Base-by-base conservation (phyloP, 2,888 invertebrate genomes). In the Liopterus haemorrhoidalis region DNA sequence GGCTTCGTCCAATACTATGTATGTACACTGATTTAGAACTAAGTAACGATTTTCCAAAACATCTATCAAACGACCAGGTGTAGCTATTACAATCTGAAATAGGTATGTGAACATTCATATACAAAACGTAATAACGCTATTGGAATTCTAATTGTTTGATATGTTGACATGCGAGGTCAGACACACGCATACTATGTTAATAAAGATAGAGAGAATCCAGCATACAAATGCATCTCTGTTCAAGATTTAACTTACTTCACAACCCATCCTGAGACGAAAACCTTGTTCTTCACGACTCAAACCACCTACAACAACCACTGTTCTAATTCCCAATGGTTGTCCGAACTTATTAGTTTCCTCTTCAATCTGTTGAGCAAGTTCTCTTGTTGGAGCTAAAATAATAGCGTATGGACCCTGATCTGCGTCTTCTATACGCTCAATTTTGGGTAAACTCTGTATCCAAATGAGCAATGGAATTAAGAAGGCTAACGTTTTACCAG, bases 301-400 rank as follows among this genome's bases (percentile, higher is more conserved):
- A 70, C 91, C 91, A 65, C 95, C 95, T n/a, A 96, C 95, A n/a
- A 96, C 92, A 2, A 94, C 93, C 0, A 95, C 94, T 2, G 95
- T 95, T 41, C 93, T 80, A 45, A 96, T 94, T 14, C 85, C 92
- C 35, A 96, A 68, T 1, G 91, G 90, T 55, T 85, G 81, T 15
- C 97, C 99, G 72, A 99, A 99, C 68, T 96, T 99, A 50, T 85
- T 87, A 0, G 96, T 93, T 69, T 99, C 99, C 67, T 97, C 97
- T 70, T 99, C 97, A 59, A 99, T 99, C 70, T 99, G 97, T 63
- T 97, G 96, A 0, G 97, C 97, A 72, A 99, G 79, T 67, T 99
- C 97, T 69, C 99, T 86, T n/a, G 99, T 99, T 1, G 99, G 99
- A 0, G 99, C 99, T 68, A 99, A 74, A 62, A 99, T 99, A 41